phyloP scores from a whole-genome alignment of 2,113 vertebrate species.

The Bambusicola thoracicus region DNA sequence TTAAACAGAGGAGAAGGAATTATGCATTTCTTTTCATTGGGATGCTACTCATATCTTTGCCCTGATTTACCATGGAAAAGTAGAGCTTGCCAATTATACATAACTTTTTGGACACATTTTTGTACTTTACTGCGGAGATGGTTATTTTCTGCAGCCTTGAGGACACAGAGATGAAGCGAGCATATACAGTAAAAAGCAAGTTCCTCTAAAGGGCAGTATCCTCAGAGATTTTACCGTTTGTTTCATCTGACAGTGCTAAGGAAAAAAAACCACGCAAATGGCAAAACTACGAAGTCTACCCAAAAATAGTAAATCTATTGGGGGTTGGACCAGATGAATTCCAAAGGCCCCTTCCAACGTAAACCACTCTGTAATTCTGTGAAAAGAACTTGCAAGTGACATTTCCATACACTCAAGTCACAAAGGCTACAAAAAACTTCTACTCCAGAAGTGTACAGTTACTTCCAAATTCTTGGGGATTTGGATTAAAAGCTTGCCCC shows the following conservation, averaged over 20 bases:
- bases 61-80: not conserved
- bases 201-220: not conserved
- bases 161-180: not conserved
- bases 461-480: not conserved
- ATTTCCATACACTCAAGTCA: not conserved
- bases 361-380: not conserved
- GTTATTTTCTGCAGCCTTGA: not conserved
- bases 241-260: not conserved
- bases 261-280: not conserved
- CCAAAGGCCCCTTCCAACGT: not conserved
- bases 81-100: fast-evolving
- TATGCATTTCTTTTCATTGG: not conserved
- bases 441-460: not conserved
- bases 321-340: not conserved
- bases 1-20: fast-evolving
- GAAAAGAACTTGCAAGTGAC: not conserved
- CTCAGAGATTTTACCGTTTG: not conserved
- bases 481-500: not conserved
- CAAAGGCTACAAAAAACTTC: not conserved
- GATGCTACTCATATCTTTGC: not conserved
- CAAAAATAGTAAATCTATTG: not conserved
- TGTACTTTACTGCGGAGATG: not conserved
- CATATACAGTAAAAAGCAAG: not conserved
- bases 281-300: not conserved
- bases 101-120: not conserved